These are phyloP conservation scores for Drosophila leontia DNA, from an alignment of 1,140 invertebrate genomes.

Conservation along the genomic window DNA sequence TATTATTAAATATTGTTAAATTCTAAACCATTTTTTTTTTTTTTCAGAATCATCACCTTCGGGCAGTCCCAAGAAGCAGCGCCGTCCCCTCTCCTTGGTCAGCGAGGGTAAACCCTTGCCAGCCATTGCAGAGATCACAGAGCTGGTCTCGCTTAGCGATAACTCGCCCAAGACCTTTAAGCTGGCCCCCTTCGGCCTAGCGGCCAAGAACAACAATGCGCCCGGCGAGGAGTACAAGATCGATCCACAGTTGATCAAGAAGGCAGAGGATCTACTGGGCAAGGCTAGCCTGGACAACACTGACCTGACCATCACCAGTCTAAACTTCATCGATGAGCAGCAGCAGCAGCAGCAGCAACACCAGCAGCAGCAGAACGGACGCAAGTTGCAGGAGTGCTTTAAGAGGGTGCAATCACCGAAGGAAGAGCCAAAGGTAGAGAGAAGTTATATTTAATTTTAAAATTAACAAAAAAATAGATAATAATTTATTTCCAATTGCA, in stretches of 20 bases:
- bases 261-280: slow-evolving; percentile 82
- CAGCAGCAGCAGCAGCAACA: slow-evolving; percentile 59
- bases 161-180: slow-evolving; percentile 83
- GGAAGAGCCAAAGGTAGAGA: slow-evolving; percentile 54
- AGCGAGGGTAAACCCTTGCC: slow-evolving; percentile 86
- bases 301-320: slow-evolving; percentile 87
- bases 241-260: slow-evolving; percentile 81
- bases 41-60: slow-evolving; percentile 86
- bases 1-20: too few species aligned
- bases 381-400: slow-evolving; percentile 73
- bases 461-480: too few species aligned
- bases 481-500: neutral
- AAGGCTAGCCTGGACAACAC: slow-evolving; percentile 86
- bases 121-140: slow-evolving; percentile 86
- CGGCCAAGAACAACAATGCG: slow-evolving; percentile 71
- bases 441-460: neutral
- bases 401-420: slow-evolving; percentile 67
- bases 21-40: neutral
- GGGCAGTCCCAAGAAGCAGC: slow-evolving; percentile 86
- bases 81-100: slow-evolving; percentile 85
- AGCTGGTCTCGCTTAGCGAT: slow-evolving; percentile 85
- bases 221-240: slow-evolving; percentile 78
- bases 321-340: slow-evolving; percentile 87
- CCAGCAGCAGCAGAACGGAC: slow-evolving; percentile 59
- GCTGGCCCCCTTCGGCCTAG: slow-evolving; percentile 66